Percentiles rank a stretch among this genome's conserved stretches.
These are phyloP conservation scores for Hydropotes inermis DNA, from an alignment of 2,113 vertebrate genomes.

Conservation along the genomic window DNA sequence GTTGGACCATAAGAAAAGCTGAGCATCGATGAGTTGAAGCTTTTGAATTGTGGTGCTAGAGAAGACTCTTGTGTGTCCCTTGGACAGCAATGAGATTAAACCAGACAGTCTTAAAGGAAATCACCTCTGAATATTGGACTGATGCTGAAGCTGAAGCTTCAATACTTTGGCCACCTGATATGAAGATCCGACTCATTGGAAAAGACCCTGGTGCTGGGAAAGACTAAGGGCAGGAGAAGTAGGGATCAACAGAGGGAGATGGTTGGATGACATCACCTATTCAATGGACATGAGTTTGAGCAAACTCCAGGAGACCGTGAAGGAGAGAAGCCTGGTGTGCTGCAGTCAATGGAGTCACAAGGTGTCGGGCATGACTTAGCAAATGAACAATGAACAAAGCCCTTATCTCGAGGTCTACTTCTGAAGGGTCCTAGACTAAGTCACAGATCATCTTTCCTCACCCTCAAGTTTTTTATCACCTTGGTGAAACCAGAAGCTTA, in stretches of 20 bases:
- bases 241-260: neutral
- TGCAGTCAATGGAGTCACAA: neutral
- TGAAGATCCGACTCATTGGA: neutral
- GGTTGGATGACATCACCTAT: neutral
- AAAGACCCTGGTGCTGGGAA: neutral
- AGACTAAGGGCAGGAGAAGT: neutral
- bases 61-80: too few species aligned
- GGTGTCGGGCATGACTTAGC: accelerated
- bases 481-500: constrained; percentile 40
- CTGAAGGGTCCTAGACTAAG: neutral
- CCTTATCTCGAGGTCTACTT: neutral
- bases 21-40: too few species aligned
- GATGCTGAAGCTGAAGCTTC: neutral
- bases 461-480: neutral
- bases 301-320: neutral
- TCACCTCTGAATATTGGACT: neutral
- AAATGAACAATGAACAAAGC: neutral
- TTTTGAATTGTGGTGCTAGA: too few species aligned
- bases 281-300: neutral
- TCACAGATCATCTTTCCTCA: neutral
- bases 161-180: neutral
- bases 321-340: neutral
- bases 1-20: too few species aligned
- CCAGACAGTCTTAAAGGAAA: neutral
- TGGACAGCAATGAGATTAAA: too few species aligned